Base-by-base conservation (phyloP, 2,888 invertebrate species). In the Xanthia togata region DNA sequence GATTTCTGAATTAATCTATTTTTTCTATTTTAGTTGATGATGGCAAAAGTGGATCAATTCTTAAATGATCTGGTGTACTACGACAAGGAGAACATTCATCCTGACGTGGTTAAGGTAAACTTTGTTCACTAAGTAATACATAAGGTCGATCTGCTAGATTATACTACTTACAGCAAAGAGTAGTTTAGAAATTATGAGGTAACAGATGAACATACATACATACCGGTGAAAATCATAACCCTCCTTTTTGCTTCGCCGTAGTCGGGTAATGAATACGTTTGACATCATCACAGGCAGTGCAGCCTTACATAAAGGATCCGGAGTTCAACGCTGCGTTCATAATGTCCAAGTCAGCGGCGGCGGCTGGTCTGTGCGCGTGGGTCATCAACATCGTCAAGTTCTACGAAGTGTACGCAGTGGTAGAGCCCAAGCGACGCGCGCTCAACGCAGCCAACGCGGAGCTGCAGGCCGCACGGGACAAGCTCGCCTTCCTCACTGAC, bases 341-440 rank as follows among this genome's bases (percentile, higher is more conserved):
- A 90, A 94, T 97, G 87, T 97, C 98, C 0, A 99, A 99, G 94
- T 99, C 99, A 0, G 97, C 97, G 53, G 99, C 99, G 26, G 99
- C 99, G 35, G 98, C 99, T 72, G 98, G 99, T 41, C 96, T 99
- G 14, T 99, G 99, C 91, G 98, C 99, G 2, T 99, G 99, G 99
- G 99, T 98, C 3, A 98, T 99, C 86, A 99, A 99, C 94, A 99
- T 99, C 85, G 97, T 98, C 92, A 98, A 97, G 89, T 99, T 98
- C 95, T 98, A 98, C 95, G 98, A 98, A 73, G 98, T 99, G 47
- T 99, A 98, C 94, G 98, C 98, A 81, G 98, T 98, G 55, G 99
- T 99, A 0, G 99, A 99, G 92, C 99, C 99, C 35, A 99, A 99
- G 91, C 97, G 99, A 90, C 97, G 97, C 76, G 99, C 99, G 4